Evolutionary conservation across 1,140 invertebrate genomes (phyloP), one percentile per base, ranked within the genome.

Genomic region (Anastrepha ludens): DNA sequence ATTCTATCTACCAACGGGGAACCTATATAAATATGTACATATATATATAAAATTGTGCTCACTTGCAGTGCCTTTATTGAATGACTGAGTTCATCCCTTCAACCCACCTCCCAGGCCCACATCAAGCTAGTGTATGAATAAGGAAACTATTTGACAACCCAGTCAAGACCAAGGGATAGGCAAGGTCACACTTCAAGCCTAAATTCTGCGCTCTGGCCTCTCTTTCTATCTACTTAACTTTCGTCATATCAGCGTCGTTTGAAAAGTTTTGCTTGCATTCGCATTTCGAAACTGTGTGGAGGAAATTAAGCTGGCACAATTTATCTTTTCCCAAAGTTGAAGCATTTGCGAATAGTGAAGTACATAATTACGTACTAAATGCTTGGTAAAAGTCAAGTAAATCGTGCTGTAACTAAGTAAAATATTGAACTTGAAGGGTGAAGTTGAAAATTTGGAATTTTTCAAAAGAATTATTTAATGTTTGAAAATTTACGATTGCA

Each of bases 111-210:
- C 11, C 39, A 44, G 17, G 9, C 41, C 29, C 4, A 20, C 0
- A 50, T 29, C 29, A 29, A 29, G 29, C 29, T 29, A 81, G 74
- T n/a, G 17, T 81, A 81, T 81, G 74, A 81, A 81, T 81, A 81
- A 55, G 74, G 20, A 81, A 17, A 29, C 1, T 29, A 17, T 13
- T 6, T 58, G 17, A 29, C 44, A 81, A 55, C 74, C 55, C 41
- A 41, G n/a, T 55, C 15, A 41, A 81, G 47, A 58, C 55, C 47
- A 81, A 55, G 29, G 29, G 29, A 29, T 29, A 29, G 29, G 29
- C 29, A 29, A 29, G 29, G 29, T 55, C 47, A 81, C 7, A 81
- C 47, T 55, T 55, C 74, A 81, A 81, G 47, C 47, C 74, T 81
- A 81, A 81, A 81, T 17, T 47, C 20, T 55, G 50, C 2, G 50